These are phyloP conservation scores for Megalurothrips usitatus DNA, from an alignment of 2,888 invertebrate genomes.

Conservation along the genomic window DNA sequence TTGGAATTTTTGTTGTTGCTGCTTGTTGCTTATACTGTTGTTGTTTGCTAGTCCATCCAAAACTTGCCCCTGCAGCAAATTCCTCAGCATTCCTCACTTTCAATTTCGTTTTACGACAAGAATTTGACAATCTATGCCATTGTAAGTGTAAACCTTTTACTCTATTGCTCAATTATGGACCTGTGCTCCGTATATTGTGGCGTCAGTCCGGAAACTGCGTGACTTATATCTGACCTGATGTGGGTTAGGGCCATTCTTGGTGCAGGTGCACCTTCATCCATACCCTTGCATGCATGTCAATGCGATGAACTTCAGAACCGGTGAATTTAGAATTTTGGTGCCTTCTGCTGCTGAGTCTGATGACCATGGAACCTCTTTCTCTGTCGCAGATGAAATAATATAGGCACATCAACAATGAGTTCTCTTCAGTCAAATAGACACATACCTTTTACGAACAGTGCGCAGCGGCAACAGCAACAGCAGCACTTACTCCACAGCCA, in stretches of 20 bases:
- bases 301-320: too few species aligned
- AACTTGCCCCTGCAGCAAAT: neutral
- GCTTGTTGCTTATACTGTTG: neutral
- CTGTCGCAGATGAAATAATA: neutral
- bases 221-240: neutral
- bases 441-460: neutral
- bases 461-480: neutral
- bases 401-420: neutral
- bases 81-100: neutral
- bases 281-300: neutral
- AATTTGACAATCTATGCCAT: too few species aligned
- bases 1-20: neutral
- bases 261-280: neutral
- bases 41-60: neutral
- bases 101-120: too few species aligned
- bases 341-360: neutral
- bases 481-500: neutral
- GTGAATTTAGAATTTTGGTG: too few species aligned
- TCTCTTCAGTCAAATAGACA: conserved; percentile 14
- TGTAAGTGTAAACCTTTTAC: too few species aligned
- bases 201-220: neutral
- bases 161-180: too few species aligned
- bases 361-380: neutral
- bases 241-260: too few species aligned
- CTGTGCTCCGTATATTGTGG: too few species aligned